Evolutionary conservation across 2,797 vertebrate species (phyloP).

Genomic region (Pristis pectinata): DNA sequence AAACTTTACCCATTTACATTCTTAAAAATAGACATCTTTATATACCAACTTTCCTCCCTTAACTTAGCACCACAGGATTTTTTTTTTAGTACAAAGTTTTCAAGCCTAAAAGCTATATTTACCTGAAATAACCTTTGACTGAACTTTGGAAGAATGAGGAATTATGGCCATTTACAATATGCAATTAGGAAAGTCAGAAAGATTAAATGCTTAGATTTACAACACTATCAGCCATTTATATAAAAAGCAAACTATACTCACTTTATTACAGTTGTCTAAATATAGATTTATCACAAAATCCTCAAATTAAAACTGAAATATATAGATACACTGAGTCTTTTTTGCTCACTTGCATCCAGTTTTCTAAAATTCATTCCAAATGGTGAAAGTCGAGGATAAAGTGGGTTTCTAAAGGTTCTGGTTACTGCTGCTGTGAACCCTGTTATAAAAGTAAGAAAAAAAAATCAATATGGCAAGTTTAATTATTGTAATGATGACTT

Average conservation of each 20-base stretch:
- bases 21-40: constrained; percentile 69
- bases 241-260: constrained; percentile 37
- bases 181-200: constrained; percentile 65
- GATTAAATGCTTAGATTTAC: constrained; percentile 38
- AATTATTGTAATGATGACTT: constrained; percentile 13
- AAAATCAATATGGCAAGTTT: constrained; percentile 43
- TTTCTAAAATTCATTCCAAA: constrained; percentile 54
- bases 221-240: constrained; percentile 36
- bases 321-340: constrained; percentile 33
- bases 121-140: constrained; percentile 65
- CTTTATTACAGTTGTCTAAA: constrained; percentile 47
- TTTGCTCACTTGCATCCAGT: constrained; percentile 48
- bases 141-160: constrained; percentile 84
- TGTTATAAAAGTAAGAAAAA: constrained; percentile 44
- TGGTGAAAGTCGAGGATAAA: constrained; percentile 47
- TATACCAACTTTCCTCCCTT: constrained; percentile 62
- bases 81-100: constrained; percentile 60
- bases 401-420: constrained; percentile 9
- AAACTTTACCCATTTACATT: constrained; percentile 73
- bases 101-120: constrained; percentile 66
- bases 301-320: constrained; percentile 38
- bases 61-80: constrained; percentile 78
- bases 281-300: constrained; percentile 47
- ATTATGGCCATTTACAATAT: constrained; percentile 57
- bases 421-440: constrained; percentile 69